phyloP scores from a whole-genome alignment of 2,113 vertebrate genomes.

The Poecile atricapillus region DNA sequence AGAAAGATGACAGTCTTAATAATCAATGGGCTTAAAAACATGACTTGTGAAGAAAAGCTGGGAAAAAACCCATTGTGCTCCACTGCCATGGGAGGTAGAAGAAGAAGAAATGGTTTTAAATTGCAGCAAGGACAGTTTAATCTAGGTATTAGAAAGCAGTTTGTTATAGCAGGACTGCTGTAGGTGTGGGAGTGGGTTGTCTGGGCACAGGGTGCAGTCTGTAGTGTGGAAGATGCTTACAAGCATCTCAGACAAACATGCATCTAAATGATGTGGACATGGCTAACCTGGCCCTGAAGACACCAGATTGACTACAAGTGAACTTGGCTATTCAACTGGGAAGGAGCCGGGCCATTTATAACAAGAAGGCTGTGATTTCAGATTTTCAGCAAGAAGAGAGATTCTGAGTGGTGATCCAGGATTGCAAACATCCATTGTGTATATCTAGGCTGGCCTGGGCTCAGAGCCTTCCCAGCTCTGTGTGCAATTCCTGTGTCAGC shows the following conservation, averaged over 20 bases:
- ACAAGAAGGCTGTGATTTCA: background rate
- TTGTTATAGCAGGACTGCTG: background rate
- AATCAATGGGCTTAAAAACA: background rate
- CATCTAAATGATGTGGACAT: background rate
- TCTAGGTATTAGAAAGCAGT: background rate
- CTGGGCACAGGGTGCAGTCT: background rate
- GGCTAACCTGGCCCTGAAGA: background rate
- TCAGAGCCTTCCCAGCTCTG: accelerated
- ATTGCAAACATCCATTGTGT: background rate
- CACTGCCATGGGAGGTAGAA: background rate
- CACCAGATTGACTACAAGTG: background rate
- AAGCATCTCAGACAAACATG: background rate
- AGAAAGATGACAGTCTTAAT: background rate
- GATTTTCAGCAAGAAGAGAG: background rate
- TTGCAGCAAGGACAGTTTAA: background rate
- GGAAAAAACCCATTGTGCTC: background rate
- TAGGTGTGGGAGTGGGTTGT: background rate
- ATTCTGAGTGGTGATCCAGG: background rate
- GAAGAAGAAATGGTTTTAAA: background rate
- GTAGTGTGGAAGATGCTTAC: background rate
- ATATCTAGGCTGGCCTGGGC: background rate
- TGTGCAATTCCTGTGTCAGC: background rate
- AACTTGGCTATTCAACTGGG: background rate
- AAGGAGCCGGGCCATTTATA: background rate
- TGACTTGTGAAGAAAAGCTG: background rate